Evolutionary conservation across 2,113 vertebrate species (phyloP).

Genomic region (Tiliqua scincoides): DNA sequence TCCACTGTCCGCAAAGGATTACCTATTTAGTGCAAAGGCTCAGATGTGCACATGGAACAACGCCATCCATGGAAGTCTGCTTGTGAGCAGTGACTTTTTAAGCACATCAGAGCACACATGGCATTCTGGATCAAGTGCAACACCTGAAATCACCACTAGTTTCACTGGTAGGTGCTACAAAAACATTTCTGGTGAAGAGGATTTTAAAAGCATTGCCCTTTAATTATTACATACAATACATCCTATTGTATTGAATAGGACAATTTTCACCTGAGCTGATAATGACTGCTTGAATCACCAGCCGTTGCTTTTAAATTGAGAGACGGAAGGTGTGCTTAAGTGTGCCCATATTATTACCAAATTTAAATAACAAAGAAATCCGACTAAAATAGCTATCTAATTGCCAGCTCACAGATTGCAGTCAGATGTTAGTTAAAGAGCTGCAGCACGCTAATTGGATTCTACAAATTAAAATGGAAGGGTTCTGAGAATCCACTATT

Average conservation of each 20-base stretch:
- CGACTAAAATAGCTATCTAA: slow-evolving; percentile 4
- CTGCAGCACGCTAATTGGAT: not conserved
- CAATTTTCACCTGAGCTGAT: slow-evolving; percentile 6
- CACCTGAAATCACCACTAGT: not conserved
- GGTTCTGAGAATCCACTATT: not conserved
- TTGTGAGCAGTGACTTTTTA: too few relatives aligned
- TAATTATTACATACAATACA: not conserved
- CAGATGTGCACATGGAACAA: not conserved
- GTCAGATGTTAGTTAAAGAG: slow-evolving; percentile 2
- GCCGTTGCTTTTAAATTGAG: not conserved
- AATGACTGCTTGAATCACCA: not conserved
- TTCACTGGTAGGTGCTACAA: not conserved
- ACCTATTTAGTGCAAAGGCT: not conserved
- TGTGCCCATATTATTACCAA: not conserved
- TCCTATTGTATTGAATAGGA: too few relatives aligned
- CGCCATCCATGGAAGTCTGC: not conserved
- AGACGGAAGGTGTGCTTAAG: not conserved
- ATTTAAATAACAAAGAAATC: slow-evolving; percentile 8
- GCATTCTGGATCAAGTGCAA: not conserved
- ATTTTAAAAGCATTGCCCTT: slow-evolving; percentile 1
- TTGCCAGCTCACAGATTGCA: not conserved
- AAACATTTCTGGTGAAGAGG: not conserved
- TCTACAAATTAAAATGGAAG: slow-evolving; percentile 12
- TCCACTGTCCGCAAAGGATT: not conserved
- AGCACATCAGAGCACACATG: not conserved